Conservation (phyloP, 2,888 invertebrate genomes). For the Dromius quadrimaculatus region DNA sequence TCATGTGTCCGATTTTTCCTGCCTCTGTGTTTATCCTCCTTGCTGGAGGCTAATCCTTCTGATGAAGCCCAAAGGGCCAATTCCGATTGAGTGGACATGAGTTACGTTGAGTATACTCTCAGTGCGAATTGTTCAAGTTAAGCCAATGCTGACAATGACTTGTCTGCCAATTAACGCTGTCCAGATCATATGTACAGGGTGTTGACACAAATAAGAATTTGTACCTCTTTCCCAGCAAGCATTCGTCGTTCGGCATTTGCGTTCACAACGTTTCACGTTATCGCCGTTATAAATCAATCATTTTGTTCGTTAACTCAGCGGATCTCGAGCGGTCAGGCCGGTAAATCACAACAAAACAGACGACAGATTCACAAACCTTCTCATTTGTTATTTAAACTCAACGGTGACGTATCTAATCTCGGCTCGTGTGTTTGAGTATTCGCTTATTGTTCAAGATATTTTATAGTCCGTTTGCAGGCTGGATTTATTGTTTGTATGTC, state of each 20-base stretch:
- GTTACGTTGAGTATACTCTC: not conserved
- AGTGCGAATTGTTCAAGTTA: slow-evolving; percentile 32
- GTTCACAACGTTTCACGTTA: slow-evolving; percentile 48
- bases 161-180: slow-evolving; percentile 48
- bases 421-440: slow-evolving; percentile 17
- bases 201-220: too few species aligned
- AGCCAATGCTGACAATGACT: slow-evolving; percentile 47
- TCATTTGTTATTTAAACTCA: slow-evolving; percentile 49
- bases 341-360: slow-evolving; percentile 43
- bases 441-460: slow-evolving; percentile 34
- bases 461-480: slow-evolving; percentile 20
- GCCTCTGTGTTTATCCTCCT: slow-evolving; percentile 19
- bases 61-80: slow-evolving; percentile 6
- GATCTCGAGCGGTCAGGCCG: slow-evolving; percentile 25
- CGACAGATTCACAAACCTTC: slow-evolving; percentile 32
- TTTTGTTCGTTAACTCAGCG: slow-evolving; percentile 41
- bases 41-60: slow-evolving; percentile 6
- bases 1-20: not conserved
- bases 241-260: too few species aligned
- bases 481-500: slow-evolving; percentile 43
- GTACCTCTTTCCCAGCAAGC: too few species aligned
- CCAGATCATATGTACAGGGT: slow-evolving; percentile 4
- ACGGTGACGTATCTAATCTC: slow-evolving; percentile 44
- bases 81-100: slow-evolving; percentile 10
- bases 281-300: slow-evolving; percentile 47